Conservation (phyloP, 1,140 invertebrate species). For the Sogatella furcifera region DNA sequence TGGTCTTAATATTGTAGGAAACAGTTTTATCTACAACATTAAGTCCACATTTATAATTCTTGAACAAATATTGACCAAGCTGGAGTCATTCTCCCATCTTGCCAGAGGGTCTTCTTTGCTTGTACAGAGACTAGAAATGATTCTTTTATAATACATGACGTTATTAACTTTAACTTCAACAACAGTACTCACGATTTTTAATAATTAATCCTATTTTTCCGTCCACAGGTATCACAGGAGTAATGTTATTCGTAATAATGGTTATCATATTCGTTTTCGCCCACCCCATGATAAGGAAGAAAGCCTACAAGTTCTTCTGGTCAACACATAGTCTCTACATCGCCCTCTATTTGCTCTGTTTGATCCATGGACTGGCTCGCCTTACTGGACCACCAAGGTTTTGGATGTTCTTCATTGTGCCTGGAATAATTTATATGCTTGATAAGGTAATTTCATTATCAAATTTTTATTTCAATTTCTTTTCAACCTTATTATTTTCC, state of each 20-base stretch:
- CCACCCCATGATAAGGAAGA: constrained; percentile 84
- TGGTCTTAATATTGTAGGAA: no score
- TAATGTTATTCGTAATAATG: constrained; percentile 86
- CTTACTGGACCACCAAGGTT: constrained; percentile 88
- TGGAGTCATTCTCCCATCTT: no score
- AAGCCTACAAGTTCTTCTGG: constrained; percentile 96
- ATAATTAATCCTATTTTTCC: constrained; percentile 3
- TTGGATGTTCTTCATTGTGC: constrained; percentile 92
- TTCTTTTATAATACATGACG: no score
- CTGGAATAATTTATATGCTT: constrained; percentile 78
- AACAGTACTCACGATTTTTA: no score
- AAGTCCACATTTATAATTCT: no score
- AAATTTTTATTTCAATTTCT: no score
- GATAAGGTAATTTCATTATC: constrained; percentile 65
- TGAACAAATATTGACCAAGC: no score
- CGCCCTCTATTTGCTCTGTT: constrained; percentile 74
- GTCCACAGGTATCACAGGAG: constrained; percentile 78
- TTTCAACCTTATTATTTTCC: no score
- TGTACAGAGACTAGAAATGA: no score
- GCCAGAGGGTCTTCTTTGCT: no score
- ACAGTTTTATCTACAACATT: no score
- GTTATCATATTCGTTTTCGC: constrained; percentile 96
- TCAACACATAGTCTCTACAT: constrained; percentile 91
- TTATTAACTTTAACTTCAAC: no score
- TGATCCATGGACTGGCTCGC: constrained; percentile 90